phyloP scores from a whole-genome alignment of 2,113 vertebrate species.

The Symphodus melops region DNA sequence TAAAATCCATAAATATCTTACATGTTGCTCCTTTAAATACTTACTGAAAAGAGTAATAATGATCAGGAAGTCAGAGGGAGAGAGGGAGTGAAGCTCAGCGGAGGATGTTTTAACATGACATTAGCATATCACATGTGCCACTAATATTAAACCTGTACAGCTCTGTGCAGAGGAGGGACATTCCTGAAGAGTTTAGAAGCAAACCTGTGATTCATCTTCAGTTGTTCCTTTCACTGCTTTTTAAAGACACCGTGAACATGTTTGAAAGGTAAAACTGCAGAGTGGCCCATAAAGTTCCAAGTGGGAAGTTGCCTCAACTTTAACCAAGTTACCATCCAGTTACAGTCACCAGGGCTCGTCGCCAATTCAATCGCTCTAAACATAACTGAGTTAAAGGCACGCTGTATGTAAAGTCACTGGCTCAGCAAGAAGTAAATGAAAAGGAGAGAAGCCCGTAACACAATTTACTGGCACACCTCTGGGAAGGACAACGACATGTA shows the following conservation, averaged over 20 bases:
- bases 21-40: too few relatives aligned
- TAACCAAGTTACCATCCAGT: slow-evolving; percentile 1
- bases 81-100: too few relatives aligned
- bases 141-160: background rate
- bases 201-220: background rate
- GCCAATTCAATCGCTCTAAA: background rate
- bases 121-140: background rate
- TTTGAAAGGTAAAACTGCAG: background rate
- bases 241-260: background rate
- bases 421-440: slow-evolving; percentile 6
- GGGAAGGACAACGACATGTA: background rate
- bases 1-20: too few relatives aligned
- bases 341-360: background rate
- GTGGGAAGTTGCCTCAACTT: background rate
- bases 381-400: background rate
- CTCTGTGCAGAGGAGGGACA: background rate
- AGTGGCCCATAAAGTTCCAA: background rate
- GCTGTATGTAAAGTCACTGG: slow-evolving; percentile 1
- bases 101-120: background rate
- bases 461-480: background rate
- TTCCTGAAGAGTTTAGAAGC: background rate
- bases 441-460: background rate
- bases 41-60: too few relatives aligned
- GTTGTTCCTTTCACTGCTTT: background rate
- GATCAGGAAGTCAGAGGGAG: too few relatives aligned